Conservation (phyloP, 1,140 invertebrate genomes). For the Brachionus plicatilis region DNA sequence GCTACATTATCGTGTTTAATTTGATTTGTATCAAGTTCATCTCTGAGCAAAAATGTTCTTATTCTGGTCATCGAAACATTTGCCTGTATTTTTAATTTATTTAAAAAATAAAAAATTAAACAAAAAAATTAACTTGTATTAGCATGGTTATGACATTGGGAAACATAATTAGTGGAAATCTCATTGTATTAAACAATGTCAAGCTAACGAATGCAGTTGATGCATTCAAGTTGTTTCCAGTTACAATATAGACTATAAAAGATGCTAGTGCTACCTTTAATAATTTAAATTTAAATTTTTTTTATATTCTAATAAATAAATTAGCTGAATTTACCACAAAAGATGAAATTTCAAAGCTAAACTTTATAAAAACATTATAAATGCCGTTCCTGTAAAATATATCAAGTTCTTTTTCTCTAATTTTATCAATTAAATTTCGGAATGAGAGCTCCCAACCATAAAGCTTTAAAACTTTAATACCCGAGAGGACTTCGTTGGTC, state of each 20-base stretch:
- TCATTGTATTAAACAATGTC: slow-evolving; percentile 92
- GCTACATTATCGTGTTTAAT: neutral
- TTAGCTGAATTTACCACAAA: slow-evolving; percentile 62
- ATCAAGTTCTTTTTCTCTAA: slow-evolving; percentile 55
- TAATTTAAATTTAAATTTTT: neutral
- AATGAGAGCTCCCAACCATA: slow-evolving; percentile 57
- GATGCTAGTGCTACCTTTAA: slow-evolving; percentile 44
- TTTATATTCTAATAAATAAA: too few species aligned
- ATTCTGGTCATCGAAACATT: slow-evolving; percentile 40
- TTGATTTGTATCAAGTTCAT: neutral
- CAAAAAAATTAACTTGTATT: neutral
- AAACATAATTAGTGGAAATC: slow-evolving; percentile 71
- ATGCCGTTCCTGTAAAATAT: slow-evolving; percentile 57
- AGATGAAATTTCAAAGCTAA: slow-evolving; percentile 89
- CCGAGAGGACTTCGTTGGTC: slow-evolving; percentile 55
- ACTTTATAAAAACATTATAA: slow-evolving; percentile 67
- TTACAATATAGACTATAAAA: slow-evolving; percentile 55
- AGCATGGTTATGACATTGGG: slow-evolving; percentile 58
- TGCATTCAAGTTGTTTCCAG: slow-evolving; percentile 45
- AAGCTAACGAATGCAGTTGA: slow-evolving; percentile 79
- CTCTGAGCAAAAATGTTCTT: slow-evolving; percentile 21
- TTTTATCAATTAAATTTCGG: slow-evolving; percentile 52
- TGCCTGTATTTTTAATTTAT: neutral
- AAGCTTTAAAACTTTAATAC: slow-evolving; percentile 56
- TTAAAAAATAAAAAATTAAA: neutral